These are phyloP conservation scores for Sciurus vulgaris DNA, from an alignment of 2,797 vertebrate genomes.

Conservation along the genomic window DNA sequence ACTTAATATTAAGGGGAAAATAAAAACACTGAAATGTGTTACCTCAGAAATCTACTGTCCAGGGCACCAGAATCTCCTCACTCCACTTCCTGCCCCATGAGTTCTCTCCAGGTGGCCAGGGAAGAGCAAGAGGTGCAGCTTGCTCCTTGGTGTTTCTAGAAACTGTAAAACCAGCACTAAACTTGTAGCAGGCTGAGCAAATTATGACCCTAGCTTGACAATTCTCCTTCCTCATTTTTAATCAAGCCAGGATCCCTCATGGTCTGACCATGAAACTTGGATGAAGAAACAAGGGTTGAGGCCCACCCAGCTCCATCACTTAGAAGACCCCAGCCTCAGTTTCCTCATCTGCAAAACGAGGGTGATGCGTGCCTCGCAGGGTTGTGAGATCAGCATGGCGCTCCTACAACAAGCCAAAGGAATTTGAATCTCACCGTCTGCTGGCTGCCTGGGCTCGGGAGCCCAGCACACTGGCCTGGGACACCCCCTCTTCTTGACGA, in stretches of 20 bases:
- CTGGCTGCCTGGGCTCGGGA: background rate
- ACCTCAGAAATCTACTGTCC: background rate
- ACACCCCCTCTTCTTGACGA: background rate
- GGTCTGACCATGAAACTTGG: background rate
- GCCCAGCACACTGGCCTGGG: background rate
- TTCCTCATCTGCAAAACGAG: background rate
- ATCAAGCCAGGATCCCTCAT: background rate
- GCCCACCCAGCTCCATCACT: background rate
- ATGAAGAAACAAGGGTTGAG: background rate
- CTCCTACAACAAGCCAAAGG: too few relatives aligned
- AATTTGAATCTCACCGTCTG: background rate
- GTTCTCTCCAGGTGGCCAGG: background rate
- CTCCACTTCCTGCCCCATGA: fast-evolving
- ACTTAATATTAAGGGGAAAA: background rate
- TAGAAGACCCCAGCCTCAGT: background rate
- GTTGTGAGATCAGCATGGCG: too few relatives aligned
- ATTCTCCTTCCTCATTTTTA: background rate
- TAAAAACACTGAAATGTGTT: background rate
- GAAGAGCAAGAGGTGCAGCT: background rate
- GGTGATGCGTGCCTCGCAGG: background rate
- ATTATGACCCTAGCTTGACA: background rate
- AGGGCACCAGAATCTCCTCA: background rate
- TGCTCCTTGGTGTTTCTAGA: background rate
- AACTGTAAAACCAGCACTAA: background rate
- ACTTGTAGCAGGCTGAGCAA: background rate